Base-by-base conservation (phyloP, 2,797 vertebrate species). In the Sarcoramphus papa region DNA sequence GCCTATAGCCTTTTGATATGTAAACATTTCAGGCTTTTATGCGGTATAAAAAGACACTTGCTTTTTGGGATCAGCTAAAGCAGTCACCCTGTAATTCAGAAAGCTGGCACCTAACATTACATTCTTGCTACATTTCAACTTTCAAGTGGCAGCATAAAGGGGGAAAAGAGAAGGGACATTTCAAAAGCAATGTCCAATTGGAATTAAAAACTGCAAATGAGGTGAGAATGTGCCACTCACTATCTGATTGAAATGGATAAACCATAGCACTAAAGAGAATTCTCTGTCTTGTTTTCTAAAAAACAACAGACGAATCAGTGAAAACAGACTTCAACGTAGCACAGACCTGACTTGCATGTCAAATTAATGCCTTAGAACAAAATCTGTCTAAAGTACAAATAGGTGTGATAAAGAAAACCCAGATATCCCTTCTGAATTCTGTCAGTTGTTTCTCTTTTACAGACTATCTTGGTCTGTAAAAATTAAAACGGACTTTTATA, bases 201-300 rank as follows among this genome's bases (percentile, higher is more conserved):
- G 98, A 98, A 99, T 99, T 99, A 99, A 98, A 99, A 99, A 98
- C 98, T 96, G 97, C 90, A 97, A 98, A 98, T 98, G 98, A 98
- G 98, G 97, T 97, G 98, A 97, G 97, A 99, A 99, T 95, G 97
- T 98, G 90, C 97, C 98, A 98, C 98, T 99, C 99, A 98, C 94
- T 98, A 85, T 98, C 97, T 99, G 98, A 99, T 98, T 98, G 98
- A 98, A 98, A 98, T 97, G 98, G 97, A 97, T 98, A 98, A 98
- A 98, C 98, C 98, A 98, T 95, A 88, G 97, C 93, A 97, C 98
- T 98, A 98, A 96, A 88, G 96, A 92, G 93, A 97, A 97, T 97
- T 97, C 82, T 97, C 96, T 68, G 95, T 97, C 97, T 95, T 97
- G 93, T 90, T 95, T 95, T 93, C 83, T 65, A 56, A 91, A 96